A percentile compares a stretch with the other conserved stretches of the same genome.
Evolutionary conservation across 1,140 invertebrate species (phyloP).

Genomic region (Bombus superbus): DNA sequence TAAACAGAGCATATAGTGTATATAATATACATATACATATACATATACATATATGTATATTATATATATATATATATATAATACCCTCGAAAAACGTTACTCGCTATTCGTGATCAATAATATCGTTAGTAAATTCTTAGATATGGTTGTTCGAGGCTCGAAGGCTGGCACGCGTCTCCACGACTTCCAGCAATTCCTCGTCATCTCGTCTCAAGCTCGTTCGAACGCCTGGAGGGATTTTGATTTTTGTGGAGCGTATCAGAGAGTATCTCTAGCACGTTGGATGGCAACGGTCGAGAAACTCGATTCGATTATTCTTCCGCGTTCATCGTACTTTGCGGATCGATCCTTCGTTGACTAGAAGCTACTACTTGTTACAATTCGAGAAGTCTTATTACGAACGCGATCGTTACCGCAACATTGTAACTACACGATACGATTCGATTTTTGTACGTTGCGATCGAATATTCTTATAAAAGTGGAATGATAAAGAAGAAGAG

Average conservation of each 20-base stretch:
- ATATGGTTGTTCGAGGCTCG: conserved; percentile 70
- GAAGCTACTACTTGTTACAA: background rate
- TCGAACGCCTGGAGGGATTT: conserved; percentile 11
- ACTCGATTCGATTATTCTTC: background rate
- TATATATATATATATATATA: conserved; percentile 28
- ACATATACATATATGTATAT: conserved; percentile 16
- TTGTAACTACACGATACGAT: background rate
- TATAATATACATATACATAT: background rate
- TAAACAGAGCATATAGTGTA: conserved; percentile 40
- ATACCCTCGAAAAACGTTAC: conserved; percentile 63
- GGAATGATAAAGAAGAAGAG: background rate
- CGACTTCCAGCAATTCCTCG: background rate
- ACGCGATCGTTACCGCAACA: background rate
- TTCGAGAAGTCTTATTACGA: background rate
- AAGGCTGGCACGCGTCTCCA: conserved; percentile 65
- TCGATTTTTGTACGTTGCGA: background rate
- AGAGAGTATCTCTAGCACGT: background rate
- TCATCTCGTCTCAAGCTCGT: conserved; percentile 1
- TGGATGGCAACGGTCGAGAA: background rate
- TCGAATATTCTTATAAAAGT: background rate
- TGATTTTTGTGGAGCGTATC: background rate
- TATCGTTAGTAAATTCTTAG: conserved; percentile 69
- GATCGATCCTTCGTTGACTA: background rate
- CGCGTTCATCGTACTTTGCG: too few species aligned
- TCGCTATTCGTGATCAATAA: conserved; percentile 50